A percentile compares a stretch with the other conserved stretches of the same genome.
Evolutionary conservation across 2,888 invertebrate genomes (phyloP).

Genomic region (Odontothrips loti): DNA sequence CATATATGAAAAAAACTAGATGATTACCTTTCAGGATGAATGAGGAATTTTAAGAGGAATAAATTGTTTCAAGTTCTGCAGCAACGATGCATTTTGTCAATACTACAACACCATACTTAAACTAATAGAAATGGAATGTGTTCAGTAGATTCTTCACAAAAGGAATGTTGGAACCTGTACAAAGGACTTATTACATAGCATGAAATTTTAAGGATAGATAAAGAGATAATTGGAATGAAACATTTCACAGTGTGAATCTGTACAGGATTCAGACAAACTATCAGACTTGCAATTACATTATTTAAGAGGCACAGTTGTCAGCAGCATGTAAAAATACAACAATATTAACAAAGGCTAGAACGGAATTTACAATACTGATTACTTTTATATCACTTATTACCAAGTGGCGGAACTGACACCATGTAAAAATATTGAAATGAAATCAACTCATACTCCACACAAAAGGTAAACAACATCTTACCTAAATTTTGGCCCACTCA

Average conservation of each 20-base stretch:
- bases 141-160: neutral
- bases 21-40: neutral
- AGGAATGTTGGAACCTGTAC: neutral
- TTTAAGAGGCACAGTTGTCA: neutral
- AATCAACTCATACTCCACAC: too few species aligned
- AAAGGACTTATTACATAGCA: neutral
- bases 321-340: neutral
- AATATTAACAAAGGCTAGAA: neutral
- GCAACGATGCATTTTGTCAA: neutral
- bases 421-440: too few species aligned
- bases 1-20: too few species aligned
- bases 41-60: neutral
- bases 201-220: neutral
- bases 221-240: neutral
- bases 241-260: neutral
- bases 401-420: too few species aligned
- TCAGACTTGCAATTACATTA: too few species aligned
- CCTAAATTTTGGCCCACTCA: too few species aligned
- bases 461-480: too few species aligned
- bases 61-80: neutral
- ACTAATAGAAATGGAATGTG: neutral
- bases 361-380: neutral
- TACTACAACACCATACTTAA: neutral
- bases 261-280: neutral
- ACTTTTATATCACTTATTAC: neutral